Base-by-base conservation (phyloP, 2,888 invertebrate species). In the Parnassius orleans region DNA sequence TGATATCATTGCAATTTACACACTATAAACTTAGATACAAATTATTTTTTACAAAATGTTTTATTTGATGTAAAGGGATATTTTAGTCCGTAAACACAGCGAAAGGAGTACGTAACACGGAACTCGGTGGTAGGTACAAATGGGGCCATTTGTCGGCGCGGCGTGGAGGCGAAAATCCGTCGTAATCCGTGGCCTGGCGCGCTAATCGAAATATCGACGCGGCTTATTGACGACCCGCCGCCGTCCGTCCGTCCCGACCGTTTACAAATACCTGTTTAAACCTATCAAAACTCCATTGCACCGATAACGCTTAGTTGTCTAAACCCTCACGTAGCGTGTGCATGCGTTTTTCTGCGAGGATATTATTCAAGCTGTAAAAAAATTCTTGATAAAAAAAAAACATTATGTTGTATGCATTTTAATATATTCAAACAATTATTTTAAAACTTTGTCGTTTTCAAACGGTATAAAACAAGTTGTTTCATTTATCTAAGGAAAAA, bases 161-260 rank as follows among this genome's bases (percentile, higher is more conserved):
- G 68, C 66, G 78, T 70, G 76, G 84, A 89, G 86, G 90, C 90
- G 90, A 87, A 84, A 90, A 90, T 83, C 90, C 90, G 81, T 69
- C 79, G 80, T 90, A 90, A 90, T 86, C 90, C 90, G 79, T 76
- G 77, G 79, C 76, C 82, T 79, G 79, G 81, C 81, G 74, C 79
- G 88, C 90, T 90, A 90, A 90, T 90, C 90, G 90, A 87, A 88
- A 87, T 88, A 90, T 87, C 86, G 87, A 84, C 87, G 81, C 70
- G 80, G 81, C 76, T 84, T 84, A 86, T 86, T 84, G 87, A 83
- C 84, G 77, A 73, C 66, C 63, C 61, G 57, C 63, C 61, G 57
- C 60, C 63, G 53, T 48, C 60, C 57, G 61, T 52, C 66, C 61
- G 60, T 55, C 59, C 53, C 19, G 52, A 53, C 41, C 53, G 56